Evolutionary conservation across 2,797 vertebrate genomes (phyloP), one percentile per base, ranked within the genome.

Genomic region (Capromys pilorides): DNA sequence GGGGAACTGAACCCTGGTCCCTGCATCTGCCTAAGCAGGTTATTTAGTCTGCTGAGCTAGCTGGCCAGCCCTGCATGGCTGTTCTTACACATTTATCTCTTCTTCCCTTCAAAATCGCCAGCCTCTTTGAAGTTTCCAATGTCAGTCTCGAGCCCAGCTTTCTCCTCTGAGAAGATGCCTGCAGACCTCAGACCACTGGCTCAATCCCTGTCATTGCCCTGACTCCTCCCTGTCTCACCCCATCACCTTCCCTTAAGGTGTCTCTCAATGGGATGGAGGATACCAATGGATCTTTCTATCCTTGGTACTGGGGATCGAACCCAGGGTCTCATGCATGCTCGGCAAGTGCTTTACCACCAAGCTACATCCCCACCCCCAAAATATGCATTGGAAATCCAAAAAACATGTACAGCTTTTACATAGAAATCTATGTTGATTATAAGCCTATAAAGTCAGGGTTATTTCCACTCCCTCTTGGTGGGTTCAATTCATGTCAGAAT

Each of bases 351-450:
- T 12, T 75, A 26, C 24, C 10, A 1, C 24, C 6, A 22, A 75
- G 73, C 73, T 75, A 26, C 69, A 71, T 12, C 36, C 36, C 36
- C 3, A 12, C 3, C 22, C 9, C 36, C 21, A 1, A 39, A 39
- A 39, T 41, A 12, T 1, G 0, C 24, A 36, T 24, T 73, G 26
- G 4, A 41, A 62, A 6, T 51, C 49, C 45, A 71, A 26, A 21
- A 71, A 13, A 26, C 12, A 4, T 36, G 0, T 5, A 10, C 14
- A 1, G 0, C 31, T 3, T 75, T 33, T 49, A 39, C 13, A 7
- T 51, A 67, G 21, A 21, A 18, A 0, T 31, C 57, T 19, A 0
- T 21, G 62, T 79, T 41, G 19, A 39, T 45, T 66, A 51, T 18
- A 18, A 86, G 93, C 26, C 51, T 26, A 1, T 9, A 24, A 84